phyloP scores from a whole-genome alignment of 2,888 invertebrate genomes.

The Stegana nigrithorax region DNA sequence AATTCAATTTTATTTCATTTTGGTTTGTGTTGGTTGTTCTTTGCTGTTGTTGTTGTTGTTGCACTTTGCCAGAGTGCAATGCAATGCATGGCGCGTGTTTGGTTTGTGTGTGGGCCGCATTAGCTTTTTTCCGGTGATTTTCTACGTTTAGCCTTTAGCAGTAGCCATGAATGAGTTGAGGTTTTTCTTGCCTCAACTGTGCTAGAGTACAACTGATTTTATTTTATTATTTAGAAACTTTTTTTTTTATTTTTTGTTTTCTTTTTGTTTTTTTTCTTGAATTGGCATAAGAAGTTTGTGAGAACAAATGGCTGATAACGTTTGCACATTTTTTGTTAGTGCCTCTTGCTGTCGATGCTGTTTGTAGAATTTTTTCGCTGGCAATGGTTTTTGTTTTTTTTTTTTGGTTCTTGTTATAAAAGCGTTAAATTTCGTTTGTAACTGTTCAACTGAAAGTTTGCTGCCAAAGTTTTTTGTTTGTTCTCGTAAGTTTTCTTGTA shows the following conservation, averaged over 20 bases:
- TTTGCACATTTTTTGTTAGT: constrained; percentile 28
- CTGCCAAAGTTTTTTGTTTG: background rate
- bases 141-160: constrained; percentile 12
- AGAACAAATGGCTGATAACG: constrained; percentile 59
- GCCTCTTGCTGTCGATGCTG: constrained; percentile 25
- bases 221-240: background rate
- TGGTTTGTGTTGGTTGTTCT: constrained; percentile 33
- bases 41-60: constrained; percentile 33
- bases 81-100: constrained; percentile 32
- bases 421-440: constrained; percentile 16
- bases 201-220: too few relatives aligned
- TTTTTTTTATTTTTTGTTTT: constrained; percentile 5
- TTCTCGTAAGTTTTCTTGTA: background rate
- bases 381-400: background rate
- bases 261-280: constrained; percentile 41
- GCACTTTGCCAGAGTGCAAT: constrained; percentile 31
- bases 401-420: background rate
- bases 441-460: constrained; percentile 2
- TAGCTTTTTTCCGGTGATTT: background rate
- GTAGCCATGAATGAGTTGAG: constrained; percentile 16
- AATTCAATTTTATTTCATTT: constrained; percentile 36
- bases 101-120: constrained; percentile 46
- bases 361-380: background rate
- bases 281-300: constrained; percentile 61
- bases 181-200: too few relatives aligned